These are phyloP conservation scores for Ladona fulva DNA, from an alignment of 1,140 invertebrate species.

Conservation along the genomic window DNA sequence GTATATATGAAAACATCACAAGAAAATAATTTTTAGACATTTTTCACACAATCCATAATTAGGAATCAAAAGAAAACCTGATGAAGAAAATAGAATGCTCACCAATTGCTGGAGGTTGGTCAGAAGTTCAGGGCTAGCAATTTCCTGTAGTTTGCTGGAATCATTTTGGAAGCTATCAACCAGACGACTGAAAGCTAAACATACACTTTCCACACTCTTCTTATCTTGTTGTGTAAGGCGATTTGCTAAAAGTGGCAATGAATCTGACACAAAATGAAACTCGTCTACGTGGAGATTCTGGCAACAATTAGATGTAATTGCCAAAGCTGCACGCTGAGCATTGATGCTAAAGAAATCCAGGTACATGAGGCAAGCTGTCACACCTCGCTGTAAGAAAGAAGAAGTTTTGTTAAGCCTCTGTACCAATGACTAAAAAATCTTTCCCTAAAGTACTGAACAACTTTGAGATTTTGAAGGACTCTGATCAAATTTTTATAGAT, in stretches of 20 bases:
- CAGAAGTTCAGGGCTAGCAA: conserved; percentile 84
- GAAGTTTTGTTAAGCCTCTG: no score
- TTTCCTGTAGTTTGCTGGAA: conserved; percentile 81
- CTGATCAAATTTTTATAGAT: no score
- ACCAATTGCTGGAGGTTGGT: conserved; percentile 88
- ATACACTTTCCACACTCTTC: conserved; percentile 95
- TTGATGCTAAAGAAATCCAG: conserved; percentile 97
- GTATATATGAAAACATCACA: no score
- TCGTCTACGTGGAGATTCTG: conserved; percentile 88
- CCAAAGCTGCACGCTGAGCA: conserved; percentile 87
- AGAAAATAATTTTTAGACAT: no score
- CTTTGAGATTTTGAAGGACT: no score
- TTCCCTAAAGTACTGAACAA: no score
- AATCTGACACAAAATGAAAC: conserved; percentile 85
- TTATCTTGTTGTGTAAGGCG: conserved; percentile 92
- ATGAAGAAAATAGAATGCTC: conserved; percentile 24
- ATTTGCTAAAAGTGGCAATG: conserved; percentile 73
- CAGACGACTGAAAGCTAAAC: conserved; percentile 87
- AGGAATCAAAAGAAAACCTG: no score
- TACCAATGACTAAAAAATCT: no score
- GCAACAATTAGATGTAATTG: conserved; percentile 94
- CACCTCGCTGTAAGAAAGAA: conserved; percentile 62
- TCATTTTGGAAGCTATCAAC: conserved; percentile 96
- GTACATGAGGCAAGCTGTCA: conserved; percentile 89
- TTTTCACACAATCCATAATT: no score